Base-by-base conservation (phyloP, 2,113 vertebrate species). In the Daphoenositta chrysoptera region DNA sequence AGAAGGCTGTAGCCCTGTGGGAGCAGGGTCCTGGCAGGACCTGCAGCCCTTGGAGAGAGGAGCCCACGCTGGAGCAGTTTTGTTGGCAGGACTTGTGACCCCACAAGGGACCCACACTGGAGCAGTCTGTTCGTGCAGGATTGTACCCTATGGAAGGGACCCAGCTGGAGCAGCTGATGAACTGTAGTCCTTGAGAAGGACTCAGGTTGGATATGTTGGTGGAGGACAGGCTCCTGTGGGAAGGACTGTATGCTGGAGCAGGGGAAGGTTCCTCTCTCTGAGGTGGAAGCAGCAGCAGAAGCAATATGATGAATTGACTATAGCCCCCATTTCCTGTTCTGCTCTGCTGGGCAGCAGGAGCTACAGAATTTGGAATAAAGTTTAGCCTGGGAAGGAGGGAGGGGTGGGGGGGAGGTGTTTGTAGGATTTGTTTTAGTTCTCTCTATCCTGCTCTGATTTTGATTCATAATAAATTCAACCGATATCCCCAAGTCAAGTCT, bases 361-460 rank as follows among this genome's bases (percentile, higher is more conserved):
- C 23, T 78, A 24, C 28, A 45, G 30, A 78, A 30, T 20, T 61
- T 60, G 22, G 19, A 61, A 70, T 70, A 30, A 54, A 70, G 28
- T 63, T 63, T 39, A 40, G 30, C 11, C 12, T 48, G 12, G 40
- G 35, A 83, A 69, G 26, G 54, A 42, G 22, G 22, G 22, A 48
- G 31, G 11, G 10, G 3, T 31, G 6, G 6, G 22, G 26, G 5
- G 8, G 35, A 1, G 0, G 1, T 42, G 18, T 69, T 89, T 20
- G 10, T n/a, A 28, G 47, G 18, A 23, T 47, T 83, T 69, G 14
- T 31, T 83, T 48, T 54, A 31, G 10, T 31, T 42, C 31, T 77
- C 5, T 2, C 18, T 56, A 3, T 48, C 40, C 12, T 83, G 21
- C 30, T 70, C 63, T 63, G 47, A 56, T 63, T 63, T 37, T 70